Conservation (phyloP, 2,888 invertebrate genomes). For the Trachelus iudaicus region DNA sequence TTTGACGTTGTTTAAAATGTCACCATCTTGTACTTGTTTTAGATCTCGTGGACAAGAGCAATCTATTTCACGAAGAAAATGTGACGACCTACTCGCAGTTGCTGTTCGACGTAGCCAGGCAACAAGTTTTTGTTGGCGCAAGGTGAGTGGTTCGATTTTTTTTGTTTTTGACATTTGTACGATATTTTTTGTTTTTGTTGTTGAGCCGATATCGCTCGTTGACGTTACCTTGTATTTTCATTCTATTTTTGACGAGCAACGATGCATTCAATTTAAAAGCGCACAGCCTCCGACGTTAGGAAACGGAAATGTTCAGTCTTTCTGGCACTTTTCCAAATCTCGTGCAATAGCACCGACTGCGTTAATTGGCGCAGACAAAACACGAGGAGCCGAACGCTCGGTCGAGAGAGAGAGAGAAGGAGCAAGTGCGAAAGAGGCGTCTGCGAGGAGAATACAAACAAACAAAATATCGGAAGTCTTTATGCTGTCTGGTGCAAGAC, state of each 20-base stretch:
- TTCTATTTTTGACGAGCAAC: not conserved
- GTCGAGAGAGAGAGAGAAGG: not conserved
- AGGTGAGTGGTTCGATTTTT: constrained; percentile 72
- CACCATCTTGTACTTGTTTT: constrained; percentile 60
- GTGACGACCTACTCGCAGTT: constrained; percentile 85
- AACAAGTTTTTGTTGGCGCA: constrained; percentile 90
- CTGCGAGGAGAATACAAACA: not conserved
- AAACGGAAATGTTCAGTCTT: not conserved
- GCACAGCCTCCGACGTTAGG: not conserved
- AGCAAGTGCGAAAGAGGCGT: not conserved
- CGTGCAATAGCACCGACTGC: not conserved
- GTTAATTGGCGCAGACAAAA: not conserved
- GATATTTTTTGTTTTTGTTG: not conserved
- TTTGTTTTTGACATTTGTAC: not conserved
- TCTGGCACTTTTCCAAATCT: not conserved
- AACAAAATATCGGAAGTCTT: not conserved
- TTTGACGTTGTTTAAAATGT: not conserved
- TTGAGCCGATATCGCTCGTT: not conserved
- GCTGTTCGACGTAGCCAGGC: constrained; percentile 86
- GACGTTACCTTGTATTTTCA: not conserved
- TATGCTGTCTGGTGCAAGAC: not conserved
- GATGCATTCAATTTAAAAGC: not conserved
- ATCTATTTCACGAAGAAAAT: constrained; percentile 75
- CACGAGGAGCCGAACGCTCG: not conserved
- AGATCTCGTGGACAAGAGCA: constrained; percentile 72